Conservation (phyloP, 1,140 invertebrate genomes). For the Subanguina moxae region DNA sequence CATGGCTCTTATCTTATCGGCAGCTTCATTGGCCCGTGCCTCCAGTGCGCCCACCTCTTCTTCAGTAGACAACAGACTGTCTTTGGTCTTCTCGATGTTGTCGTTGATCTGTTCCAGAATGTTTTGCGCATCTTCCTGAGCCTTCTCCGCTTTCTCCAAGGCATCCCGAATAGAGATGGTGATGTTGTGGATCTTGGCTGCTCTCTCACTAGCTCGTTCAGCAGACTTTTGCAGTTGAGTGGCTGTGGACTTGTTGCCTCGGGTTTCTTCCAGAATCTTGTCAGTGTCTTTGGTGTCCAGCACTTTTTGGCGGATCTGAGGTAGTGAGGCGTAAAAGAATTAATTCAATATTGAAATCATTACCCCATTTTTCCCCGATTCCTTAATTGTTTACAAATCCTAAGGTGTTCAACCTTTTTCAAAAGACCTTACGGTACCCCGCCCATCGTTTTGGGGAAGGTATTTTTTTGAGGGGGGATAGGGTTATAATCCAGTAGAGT, state of each 20-base stretch:
- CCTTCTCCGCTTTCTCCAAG: constrained; percentile 36
- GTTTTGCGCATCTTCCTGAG: constrained; percentile 36
- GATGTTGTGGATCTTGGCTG: constrained; percentile 41
- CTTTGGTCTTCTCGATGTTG: constrained; percentile 22
- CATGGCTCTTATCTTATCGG: constrained; percentile 23
- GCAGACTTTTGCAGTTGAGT: constrained; percentile 46
- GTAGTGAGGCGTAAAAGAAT: too few species aligned
- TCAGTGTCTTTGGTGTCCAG: constrained; percentile 57
- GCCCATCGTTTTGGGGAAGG: too few species aligned
- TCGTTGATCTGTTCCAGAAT: constrained; percentile 35
- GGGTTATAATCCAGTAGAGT: too few species aligned
- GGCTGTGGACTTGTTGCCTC: constrained; percentile 53
- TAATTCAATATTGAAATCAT: constrained; percentile 6
- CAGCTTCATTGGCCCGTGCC: constrained; percentile 27
- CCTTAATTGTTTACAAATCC: too few species aligned
- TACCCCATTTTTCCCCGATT: not conserved
- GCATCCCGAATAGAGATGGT: constrained; percentile 37
- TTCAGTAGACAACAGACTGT: constrained; percentile 27
- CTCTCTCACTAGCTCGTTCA: constrained; percentile 34
- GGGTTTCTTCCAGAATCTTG: constrained; percentile 52
- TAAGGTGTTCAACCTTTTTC: too few species aligned
- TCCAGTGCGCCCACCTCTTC: constrained; percentile 33
- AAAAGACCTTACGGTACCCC: not conserved
- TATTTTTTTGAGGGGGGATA: too few species aligned
- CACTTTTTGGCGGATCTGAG: constrained; percentile 55